Conservation (phyloP, 2,888 invertebrate species). For the Bimastos eiseni region DNA sequence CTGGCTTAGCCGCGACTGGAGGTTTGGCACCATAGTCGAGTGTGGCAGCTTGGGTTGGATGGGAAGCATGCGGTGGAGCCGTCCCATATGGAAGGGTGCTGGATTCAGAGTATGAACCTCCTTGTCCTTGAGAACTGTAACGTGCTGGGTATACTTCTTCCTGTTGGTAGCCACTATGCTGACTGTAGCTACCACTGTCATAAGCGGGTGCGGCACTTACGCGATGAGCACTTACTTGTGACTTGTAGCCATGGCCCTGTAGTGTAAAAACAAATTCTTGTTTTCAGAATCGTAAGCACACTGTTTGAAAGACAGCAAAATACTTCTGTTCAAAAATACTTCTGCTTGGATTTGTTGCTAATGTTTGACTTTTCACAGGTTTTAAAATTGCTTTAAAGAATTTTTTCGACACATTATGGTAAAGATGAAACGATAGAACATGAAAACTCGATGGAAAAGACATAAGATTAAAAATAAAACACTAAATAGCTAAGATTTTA, state of each 20-base stretch:
- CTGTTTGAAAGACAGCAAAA: not conserved
- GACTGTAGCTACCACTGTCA: not conserved
- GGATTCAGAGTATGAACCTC: slow-evolving; percentile 1
- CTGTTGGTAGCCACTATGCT: not conserved
- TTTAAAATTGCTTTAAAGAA: not conserved
- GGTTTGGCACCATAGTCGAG: slow-evolving; percentile 33
- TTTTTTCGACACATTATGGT: not conserved
- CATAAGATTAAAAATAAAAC: not conserved
- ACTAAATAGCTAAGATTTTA: not conserved
- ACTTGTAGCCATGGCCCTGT: slow-evolving; percentile 9
- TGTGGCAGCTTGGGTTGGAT: slow-evolving; percentile 23
- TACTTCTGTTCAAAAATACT: not conserved
- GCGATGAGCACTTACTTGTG: not conserved
- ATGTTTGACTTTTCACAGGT: not conserved
- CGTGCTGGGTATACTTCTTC: not conserved
- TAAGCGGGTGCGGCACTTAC: not conserved
- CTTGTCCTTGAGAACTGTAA: not conserved
- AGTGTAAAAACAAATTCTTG: not conserved
- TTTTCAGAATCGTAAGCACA: not conserved
- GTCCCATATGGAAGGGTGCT: slow-evolving; percentile 36
- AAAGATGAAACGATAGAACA: not conserved
- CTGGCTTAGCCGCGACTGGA: slow-evolving; percentile 26
- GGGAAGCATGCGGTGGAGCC: slow-evolving; percentile 23
- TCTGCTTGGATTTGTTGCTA: not conserved
- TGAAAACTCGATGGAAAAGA: not conserved